phyloP scores from a whole-genome alignment of 2,113 vertebrate genomes.

The Holacanthus passer region DNA sequence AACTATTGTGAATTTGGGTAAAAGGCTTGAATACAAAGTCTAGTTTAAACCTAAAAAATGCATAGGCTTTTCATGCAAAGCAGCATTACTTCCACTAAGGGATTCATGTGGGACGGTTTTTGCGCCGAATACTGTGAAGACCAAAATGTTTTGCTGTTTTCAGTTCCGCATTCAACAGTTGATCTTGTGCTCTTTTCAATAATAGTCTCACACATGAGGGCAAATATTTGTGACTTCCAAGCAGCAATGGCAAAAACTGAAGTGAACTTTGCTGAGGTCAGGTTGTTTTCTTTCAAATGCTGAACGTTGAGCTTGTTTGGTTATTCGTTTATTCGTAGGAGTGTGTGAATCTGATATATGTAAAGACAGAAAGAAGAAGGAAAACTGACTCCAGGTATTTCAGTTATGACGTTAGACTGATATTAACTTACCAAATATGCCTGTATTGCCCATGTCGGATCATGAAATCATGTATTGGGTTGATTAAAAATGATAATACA shows the following conservation, averaged over 20 bases:
- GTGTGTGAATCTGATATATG: neutral
- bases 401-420: neutral
- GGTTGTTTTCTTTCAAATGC: neutral
- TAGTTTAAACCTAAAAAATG: neutral
- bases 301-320: neutral
- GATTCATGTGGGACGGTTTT: neutral
- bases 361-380: neutral
- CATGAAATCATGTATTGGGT: neutral
- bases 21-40: neutral
- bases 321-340: neutral
- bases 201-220: neutral
- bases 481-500: neutral
- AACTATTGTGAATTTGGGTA: neutral
- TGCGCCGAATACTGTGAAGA: neutral
- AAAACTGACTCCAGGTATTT: neutral
- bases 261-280: neutral
- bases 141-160: constrained; percentile 9
- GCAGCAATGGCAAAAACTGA: neutral
- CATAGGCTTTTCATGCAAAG: neutral
- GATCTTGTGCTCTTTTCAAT: neutral
- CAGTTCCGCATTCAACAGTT: neutral
- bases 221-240: neutral
- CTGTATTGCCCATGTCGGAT: neutral
- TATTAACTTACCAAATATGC: neutral
- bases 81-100: neutral